Evolutionary conservation across 2,888 invertebrate genomes (phyloP).

Genomic region (Pharmacophagus antenor): DNA sequence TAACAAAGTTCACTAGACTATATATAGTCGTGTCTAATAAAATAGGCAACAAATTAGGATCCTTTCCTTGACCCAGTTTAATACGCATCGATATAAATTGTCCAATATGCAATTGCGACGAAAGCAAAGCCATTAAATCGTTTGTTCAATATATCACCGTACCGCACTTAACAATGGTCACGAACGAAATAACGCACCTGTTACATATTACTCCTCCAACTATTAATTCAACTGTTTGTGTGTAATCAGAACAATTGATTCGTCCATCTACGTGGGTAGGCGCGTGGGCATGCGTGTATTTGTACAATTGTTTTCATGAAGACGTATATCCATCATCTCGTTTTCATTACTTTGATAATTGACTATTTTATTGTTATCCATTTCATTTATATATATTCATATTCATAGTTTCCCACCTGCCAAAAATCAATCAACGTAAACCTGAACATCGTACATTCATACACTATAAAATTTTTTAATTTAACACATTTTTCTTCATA

Average conservation of each 20-base stretch:
- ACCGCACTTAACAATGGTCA: constrained; percentile 28
- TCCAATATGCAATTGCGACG: constrained; percentile 26
- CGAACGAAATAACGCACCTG: constrained; percentile 26
- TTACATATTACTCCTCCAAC: constrained; percentile 10
- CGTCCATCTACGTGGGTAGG: constrained; percentile 6
- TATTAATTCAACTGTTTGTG: constrained; percentile 20
- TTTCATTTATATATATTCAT: too few relatives aligned
- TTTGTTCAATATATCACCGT: constrained; percentile 23
- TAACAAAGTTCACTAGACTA: constrained; percentile 17
- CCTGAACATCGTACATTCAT: too few relatives aligned
- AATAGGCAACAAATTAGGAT: constrained; percentile 27
- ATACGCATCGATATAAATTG: constrained; percentile 31
- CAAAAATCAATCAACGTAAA: too few relatives aligned
- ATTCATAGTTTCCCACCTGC: too few relatives aligned
- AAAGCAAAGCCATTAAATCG: constrained; percentile 22
- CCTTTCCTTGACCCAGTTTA: constrained; percentile 30
- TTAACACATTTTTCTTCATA: too few relatives aligned
- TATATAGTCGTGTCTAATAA: constrained; percentile 17
- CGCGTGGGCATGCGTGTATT: constrained; percentile 8
- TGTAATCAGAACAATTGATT: constrained; percentile 21
- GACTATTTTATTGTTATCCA: neutral
- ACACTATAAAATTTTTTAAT: too few relatives aligned
- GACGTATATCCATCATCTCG: neutral
- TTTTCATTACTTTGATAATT: neutral
- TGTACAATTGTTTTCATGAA: neutral